Conservation (phyloP, 2,797 vertebrate species). For the Chelon auratus region DNA sequence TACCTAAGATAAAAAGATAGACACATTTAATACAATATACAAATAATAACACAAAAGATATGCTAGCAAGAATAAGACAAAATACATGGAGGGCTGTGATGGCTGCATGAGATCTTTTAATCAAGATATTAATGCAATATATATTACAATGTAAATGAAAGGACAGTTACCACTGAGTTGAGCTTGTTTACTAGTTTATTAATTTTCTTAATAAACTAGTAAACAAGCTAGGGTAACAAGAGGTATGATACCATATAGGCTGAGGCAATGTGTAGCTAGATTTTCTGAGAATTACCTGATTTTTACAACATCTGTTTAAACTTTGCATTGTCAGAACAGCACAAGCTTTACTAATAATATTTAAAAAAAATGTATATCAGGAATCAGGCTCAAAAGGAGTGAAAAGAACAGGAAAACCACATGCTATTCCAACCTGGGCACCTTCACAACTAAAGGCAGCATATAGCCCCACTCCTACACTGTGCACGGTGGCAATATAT, state of each 20-base stretch:
- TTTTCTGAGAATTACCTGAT: not conserved
- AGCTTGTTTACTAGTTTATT: not conserved
- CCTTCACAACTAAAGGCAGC: too few relatives aligned
- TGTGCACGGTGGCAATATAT: too few relatives aligned
- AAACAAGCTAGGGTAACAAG: too few relatives aligned
- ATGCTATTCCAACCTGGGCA: too few relatives aligned
- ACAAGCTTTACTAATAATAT: too few relatives aligned
- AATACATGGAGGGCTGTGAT: not conserved
- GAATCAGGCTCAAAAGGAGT: too few relatives aligned
- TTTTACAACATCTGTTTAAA: too few relatives aligned
- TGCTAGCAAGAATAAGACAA: not conserved
- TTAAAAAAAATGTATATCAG: too few relatives aligned
- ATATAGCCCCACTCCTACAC: too few relatives aligned
- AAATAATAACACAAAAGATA: not conserved
- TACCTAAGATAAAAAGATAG: constrained; percentile 4
- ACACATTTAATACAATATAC: not conserved
- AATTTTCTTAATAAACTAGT: not conserved
- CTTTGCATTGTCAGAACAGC: too few relatives aligned
- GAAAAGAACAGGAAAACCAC: too few relatives aligned
- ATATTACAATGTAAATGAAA: not conserved
- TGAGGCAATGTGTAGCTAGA: not conserved
- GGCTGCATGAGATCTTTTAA: not conserved
- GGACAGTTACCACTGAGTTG: too few relatives aligned
- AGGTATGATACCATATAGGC: not conserved
- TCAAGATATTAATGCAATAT: not conserved